A percentile compares a stretch with the other conserved stretches of the same genome.
Conservation (phyloP, 2,113 vertebrate species). For the Condylura cristata region DNA sequence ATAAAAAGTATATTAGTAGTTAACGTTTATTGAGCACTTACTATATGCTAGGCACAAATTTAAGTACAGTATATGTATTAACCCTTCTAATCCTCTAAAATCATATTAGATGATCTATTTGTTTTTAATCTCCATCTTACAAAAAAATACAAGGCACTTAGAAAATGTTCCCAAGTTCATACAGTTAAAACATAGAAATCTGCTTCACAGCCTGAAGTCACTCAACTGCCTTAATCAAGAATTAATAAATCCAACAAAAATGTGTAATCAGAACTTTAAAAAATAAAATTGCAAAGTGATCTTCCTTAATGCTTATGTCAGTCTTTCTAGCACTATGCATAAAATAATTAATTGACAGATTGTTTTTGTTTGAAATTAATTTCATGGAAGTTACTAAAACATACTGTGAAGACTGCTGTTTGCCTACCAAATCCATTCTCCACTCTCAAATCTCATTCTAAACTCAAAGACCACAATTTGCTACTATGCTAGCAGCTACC, state of each 20-base stretch:
- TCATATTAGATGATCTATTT: neutral
- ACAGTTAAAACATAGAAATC: neutral
- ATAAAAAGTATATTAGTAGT: neutral
- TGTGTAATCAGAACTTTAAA: neutral
- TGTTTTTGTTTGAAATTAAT: conserved; percentile 44
- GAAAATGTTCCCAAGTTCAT: neutral
- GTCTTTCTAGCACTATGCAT: neutral
- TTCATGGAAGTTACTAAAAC: conserved; percentile 19
- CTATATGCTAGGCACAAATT: neutral
- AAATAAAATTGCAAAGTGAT: conserved; percentile 6
- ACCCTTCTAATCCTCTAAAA: conserved; percentile 19
- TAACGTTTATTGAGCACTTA: conserved; percentile 13
- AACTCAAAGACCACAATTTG: neutral
- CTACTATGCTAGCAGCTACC: neutral
- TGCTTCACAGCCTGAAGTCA: conserved; percentile 3
- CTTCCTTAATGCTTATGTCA: conserved; percentile 13
- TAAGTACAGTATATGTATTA: neutral
- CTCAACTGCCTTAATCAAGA: neutral
- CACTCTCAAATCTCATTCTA: neutral
- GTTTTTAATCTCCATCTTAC: neutral
- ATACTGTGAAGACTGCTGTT: neutral
- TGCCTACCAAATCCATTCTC: neutral
- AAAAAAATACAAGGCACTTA: neutral
- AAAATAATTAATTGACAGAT: conserved; percentile 4
- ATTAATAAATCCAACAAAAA: conserved; percentile 50